These are phyloP conservation scores for Watersipora subatra DNA, from an alignment of 1,140 invertebrate genomes.

Conservation along the genomic window DNA sequence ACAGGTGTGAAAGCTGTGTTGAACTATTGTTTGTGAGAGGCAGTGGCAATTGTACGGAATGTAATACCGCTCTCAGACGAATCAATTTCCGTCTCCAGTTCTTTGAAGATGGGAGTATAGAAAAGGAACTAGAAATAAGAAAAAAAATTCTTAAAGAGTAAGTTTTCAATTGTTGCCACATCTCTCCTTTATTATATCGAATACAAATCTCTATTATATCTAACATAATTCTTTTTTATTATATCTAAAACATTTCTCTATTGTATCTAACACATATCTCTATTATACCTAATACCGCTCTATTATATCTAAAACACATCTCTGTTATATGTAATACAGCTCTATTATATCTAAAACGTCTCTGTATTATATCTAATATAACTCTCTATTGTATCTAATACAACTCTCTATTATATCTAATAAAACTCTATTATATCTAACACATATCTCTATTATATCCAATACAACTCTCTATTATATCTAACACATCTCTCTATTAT, in stretches of 20 bases:
- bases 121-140: slow-evolving; percentile 93
- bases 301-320: too few species aligned
- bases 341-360: too few species aligned
- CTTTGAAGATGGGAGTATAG: slow-evolving; percentile 88
- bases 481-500: too few species aligned
- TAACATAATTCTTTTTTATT: not conserved
- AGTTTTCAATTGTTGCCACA: slow-evolving; percentile 8
- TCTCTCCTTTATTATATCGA: too few species aligned
- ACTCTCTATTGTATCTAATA: too few species aligned
- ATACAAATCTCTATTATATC: not conserved
- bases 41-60: slow-evolving; percentile 81
- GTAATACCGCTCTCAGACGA: slow-evolving; percentile 66
- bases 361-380: too few species aligned
- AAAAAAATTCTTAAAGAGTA: slow-evolving; percentile 61
- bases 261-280: slow-evolving; percentile 1
- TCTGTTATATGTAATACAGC: too few species aligned
- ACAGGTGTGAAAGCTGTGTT: slow-evolving; percentile 76
- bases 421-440: too few species aligned
- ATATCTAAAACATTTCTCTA: not conserved
- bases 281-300: not conserved
- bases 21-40: slow-evolving; percentile 87
- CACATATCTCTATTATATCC: too few species aligned
- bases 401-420: too few species aligned
- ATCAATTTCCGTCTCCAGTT: slow-evolving; percentile 83
- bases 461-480: too few species aligned